phyloP scores from a whole-genome alignment of 2,797 vertebrate species.

The Cuniculus paca region DNA sequence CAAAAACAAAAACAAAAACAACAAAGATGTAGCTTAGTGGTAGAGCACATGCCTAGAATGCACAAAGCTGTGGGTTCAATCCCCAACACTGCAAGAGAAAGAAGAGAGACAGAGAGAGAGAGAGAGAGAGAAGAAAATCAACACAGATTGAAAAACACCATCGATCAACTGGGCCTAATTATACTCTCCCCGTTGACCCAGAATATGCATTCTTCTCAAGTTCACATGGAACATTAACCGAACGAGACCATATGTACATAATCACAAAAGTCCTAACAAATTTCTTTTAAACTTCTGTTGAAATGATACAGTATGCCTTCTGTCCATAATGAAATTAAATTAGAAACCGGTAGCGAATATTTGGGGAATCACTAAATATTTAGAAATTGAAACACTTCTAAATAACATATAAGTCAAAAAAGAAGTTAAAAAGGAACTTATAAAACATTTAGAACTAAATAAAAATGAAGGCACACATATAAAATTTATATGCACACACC shows the following conservation, averaged over 20 bases:
- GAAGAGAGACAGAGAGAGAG: background rate
- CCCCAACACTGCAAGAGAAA: background rate
- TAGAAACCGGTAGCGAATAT: conserved; percentile 43
- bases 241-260: background rate
- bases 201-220: conserved; percentile 21
- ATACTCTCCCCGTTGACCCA: background rate
- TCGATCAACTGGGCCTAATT: background rate
- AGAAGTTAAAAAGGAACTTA: conserved; percentile 24
- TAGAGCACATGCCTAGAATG: background rate
- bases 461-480: conserved; percentile 45
- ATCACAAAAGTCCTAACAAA: conserved; percentile 18
- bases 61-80: background rate
- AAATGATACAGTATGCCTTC: conserved; percentile 38
- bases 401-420: conserved; percentile 22
- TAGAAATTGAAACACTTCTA: background rate
- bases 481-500: background rate
- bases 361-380: conserved; percentile 20
- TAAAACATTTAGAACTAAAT: conserved; percentile 53
- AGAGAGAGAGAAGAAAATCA: conserved; percentile 17
- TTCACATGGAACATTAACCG: conserved; percentile 33
- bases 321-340: conserved; percentile 58
- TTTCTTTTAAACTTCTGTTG: background rate
- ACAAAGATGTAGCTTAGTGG: background rate
- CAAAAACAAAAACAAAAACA: background rate
- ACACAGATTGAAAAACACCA: background rate